These are phyloP conservation scores for Apotomis capreana DNA, from an alignment of 2,888 invertebrate species.

Conservation along the genomic window DNA sequence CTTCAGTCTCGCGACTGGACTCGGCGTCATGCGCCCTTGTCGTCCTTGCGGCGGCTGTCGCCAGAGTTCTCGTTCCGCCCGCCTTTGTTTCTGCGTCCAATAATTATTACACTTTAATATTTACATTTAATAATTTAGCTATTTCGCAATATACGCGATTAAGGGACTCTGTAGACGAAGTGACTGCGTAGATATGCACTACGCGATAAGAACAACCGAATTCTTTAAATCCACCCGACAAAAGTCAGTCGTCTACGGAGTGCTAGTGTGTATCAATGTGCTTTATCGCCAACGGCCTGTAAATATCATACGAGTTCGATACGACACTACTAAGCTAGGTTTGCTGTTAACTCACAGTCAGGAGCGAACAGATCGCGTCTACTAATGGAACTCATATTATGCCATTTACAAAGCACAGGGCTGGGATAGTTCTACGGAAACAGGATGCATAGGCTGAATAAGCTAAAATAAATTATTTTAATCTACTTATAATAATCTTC, in stretches of 20 bases:
- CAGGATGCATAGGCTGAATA: constrained; percentile 18
- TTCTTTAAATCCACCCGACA: too few relatives aligned
- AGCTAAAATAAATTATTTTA: constrained; percentile 26
- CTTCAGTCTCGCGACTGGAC: constrained; percentile 51
- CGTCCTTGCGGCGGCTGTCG: constrained; percentile 48
- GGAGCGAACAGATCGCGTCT: constrained; percentile 1
- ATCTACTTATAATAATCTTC: constrained; percentile 47
- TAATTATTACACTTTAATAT: not conserved
- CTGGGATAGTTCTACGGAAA: constrained; percentile 29
- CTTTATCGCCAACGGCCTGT: not conserved
- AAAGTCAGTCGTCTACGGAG: not conserved
- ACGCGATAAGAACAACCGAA: too few relatives aligned
- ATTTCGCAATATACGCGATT: not conserved
- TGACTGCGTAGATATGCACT: too few relatives aligned
- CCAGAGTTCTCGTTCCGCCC: constrained; percentile 39
- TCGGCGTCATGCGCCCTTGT: constrained; percentile 53
- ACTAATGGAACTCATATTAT: constrained; percentile 31
- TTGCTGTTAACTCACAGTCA: constrained; percentile 1
- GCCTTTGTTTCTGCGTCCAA: constrained; percentile 34
- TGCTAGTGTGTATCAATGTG: not conserved
- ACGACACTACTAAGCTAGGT: constrained; percentile 4
- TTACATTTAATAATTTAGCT: not conserved
- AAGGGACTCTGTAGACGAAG: too few relatives aligned
- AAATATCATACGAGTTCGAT: too few relatives aligned
- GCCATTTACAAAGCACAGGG: constrained; percentile 52